A percentile compares a stretch with the other conserved stretches of the same genome.
These are phyloP conservation scores for Chlamydotis undulata DNA, from an alignment of 2,113 vertebrate genomes.

Conservation along the genomic window DNA sequence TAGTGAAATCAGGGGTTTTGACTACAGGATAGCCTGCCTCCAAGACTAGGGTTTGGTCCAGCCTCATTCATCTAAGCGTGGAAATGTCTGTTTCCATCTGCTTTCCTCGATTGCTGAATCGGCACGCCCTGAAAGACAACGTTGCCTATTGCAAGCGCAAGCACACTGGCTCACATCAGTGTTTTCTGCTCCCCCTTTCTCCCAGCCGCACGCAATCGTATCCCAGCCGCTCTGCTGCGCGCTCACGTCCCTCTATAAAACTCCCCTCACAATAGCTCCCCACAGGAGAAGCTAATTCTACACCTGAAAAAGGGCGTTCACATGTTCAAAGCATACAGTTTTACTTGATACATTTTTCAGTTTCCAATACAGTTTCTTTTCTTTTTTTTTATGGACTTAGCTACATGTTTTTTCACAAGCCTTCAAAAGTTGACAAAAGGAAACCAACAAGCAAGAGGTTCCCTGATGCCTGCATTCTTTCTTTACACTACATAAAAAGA, in stretches of 20 bases:
- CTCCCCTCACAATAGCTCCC: background rate
- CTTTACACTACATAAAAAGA: background rate
- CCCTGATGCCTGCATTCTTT: background rate
- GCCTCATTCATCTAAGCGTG: too few relatives aligned
- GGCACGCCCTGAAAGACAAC: rapidly evolving
- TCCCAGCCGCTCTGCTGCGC: background rate
- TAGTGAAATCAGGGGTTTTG: too few relatives aligned
- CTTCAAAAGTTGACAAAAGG: background rate
- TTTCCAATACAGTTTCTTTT: background rate
- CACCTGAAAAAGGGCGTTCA: background rate
- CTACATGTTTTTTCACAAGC: background rate
- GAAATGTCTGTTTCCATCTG: too few relatives aligned
- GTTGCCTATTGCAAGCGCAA: background rate
- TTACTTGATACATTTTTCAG: background rate
- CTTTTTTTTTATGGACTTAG: background rate
- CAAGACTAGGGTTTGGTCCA: too few relatives aligned
- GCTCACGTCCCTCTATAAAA: background rate
- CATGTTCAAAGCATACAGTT: background rate
- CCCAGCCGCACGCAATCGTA: rapidly evolving
- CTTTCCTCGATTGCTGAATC: background rate
- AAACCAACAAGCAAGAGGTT: background rate
- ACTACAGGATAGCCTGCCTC: too few relatives aligned
- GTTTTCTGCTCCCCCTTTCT: background rate
- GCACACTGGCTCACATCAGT: background rate
- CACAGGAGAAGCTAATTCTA: background rate